Evolutionary conservation across 2,888 invertebrate genomes (phyloP).

Genomic region (Pristionchus maxplancki): DNA sequence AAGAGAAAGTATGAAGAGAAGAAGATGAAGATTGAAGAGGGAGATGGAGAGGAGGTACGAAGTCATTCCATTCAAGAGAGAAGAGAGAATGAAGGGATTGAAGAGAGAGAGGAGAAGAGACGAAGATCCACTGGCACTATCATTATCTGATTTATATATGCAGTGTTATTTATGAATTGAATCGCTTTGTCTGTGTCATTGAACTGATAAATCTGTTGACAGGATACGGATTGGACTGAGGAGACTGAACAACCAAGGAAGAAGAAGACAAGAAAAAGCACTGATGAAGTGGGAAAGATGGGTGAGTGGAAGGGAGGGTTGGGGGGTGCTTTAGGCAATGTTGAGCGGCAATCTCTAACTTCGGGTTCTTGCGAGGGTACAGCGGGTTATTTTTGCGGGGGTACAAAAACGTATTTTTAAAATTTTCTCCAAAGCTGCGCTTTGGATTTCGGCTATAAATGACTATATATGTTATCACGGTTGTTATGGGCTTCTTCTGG

Average conservation of each 20-base stretch:
- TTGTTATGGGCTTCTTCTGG: too few relatives aligned
- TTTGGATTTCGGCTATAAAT: too few relatives aligned
- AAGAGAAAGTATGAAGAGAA: neutral
- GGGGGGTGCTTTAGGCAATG: neutral
- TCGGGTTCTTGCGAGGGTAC: too few relatives aligned
- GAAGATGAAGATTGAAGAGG: neutral
- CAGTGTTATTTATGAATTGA: neutral
- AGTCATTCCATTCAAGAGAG: neutral
- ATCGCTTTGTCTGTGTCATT: neutral
- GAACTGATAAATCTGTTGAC: neutral
- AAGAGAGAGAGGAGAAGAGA: neutral
- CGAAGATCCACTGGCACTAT: neutral
- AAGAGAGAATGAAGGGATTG: neutral
- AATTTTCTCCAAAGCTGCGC: too few relatives aligned
- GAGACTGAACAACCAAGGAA: neutral
- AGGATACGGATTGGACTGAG: neutral
- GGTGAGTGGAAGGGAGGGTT: neutral
- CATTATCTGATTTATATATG: neutral
- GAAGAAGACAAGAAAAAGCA: neutral
- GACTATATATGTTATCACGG: too few relatives aligned
- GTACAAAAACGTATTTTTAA: too few relatives aligned
- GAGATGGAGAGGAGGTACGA: neutral
- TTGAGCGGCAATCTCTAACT: too few relatives aligned
- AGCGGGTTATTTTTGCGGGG: too few relatives aligned
- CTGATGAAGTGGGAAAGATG: neutral